phyloP scores from a whole-genome alignment of 2,113 vertebrate genomes.

The Phoenicopterus ruber region DNA sequence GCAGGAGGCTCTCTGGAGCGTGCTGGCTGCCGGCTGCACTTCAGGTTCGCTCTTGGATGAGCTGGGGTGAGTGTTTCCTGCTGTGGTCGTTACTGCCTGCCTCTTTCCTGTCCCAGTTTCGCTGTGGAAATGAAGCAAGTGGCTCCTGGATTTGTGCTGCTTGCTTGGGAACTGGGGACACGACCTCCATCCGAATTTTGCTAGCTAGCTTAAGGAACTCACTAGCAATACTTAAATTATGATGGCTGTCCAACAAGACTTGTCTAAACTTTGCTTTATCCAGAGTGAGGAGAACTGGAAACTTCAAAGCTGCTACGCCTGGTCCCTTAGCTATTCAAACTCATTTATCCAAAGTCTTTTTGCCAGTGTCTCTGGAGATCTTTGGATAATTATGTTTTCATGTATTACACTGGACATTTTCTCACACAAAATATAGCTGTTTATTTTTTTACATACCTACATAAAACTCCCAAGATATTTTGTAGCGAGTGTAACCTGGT shows the following conservation, averaged over 20 bases:
- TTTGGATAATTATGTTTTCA: neutral
- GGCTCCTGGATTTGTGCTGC: neutral
- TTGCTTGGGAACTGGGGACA: neutral
- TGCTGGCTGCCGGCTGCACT: neutral
- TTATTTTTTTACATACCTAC: neutral
- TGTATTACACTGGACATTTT: neutral
- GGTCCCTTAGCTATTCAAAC: neutral
- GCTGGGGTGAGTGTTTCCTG: neutral
- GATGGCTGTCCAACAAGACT: neutral
- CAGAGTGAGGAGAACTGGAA: neutral
- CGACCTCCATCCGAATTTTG: neutral
- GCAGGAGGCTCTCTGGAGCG: neutral
- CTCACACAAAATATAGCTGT: neutral
- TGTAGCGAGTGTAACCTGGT: neutral
- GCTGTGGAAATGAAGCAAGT: neutral
- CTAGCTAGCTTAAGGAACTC: neutral
- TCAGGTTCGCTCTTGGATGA: neutral
- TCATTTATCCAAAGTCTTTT: conserved; percentile 9
- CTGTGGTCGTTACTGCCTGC: neutral
- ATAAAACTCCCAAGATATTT: neutral
- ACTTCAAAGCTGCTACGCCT: conserved; percentile 4
- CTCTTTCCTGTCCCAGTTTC: neutral
- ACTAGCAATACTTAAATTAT: neutral
- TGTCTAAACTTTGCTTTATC: neutral
- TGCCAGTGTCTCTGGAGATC: neutral